phyloP scores from a whole-genome alignment of 1,140 invertebrate species.

The Pararge aegeria region DNA sequence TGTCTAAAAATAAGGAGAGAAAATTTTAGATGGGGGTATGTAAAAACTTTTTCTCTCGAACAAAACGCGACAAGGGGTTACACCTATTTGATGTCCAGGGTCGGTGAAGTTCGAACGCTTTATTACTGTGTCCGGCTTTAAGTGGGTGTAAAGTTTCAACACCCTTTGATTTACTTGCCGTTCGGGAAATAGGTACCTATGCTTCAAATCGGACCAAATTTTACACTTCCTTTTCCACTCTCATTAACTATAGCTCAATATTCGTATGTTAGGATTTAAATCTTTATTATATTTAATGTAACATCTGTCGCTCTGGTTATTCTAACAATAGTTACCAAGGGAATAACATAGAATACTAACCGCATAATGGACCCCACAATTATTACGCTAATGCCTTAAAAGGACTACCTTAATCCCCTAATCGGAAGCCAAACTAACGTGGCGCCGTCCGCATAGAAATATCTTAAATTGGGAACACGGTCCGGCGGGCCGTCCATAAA shows the following conservation, averaged over 20 bases:
- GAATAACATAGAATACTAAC: slow-evolving; percentile 51
- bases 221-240: not conserved
- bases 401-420: slow-evolving; percentile 74
- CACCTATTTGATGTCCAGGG: slow-evolving; percentile 74
- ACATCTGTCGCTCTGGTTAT: not conserved
- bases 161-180: slow-evolving; percentile 77
- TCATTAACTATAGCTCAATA: not conserved
- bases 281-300: not conserved
- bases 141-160: slow-evolving; percentile 80
- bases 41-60: slow-evolving; percentile 64
- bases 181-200: slow-evolving; percentile 61
- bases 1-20: no score
- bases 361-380: slow-evolving; percentile 66
- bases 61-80: slow-evolving; percentile 71
- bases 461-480: slow-evolving; percentile 78
- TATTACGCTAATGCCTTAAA: slow-evolving; percentile 73
- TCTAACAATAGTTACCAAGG: slow-evolving; percentile 42
- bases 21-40: slow-evolving; percentile 18
- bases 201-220: slow-evolving; percentile 51
- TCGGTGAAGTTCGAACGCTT: slow-evolving; percentile 75
- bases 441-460: slow-evolving; percentile 75
- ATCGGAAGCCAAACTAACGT: slow-evolving; percentile 77
- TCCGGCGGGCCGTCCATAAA: slow-evolving; percentile 75
- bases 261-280: not conserved
- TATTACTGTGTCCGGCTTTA: slow-evolving; percentile 79